These are phyloP conservation scores for Stigmatopora nigra DNA, from an alignment of 2,113 vertebrate genomes.

Conservation along the genomic window DNA sequence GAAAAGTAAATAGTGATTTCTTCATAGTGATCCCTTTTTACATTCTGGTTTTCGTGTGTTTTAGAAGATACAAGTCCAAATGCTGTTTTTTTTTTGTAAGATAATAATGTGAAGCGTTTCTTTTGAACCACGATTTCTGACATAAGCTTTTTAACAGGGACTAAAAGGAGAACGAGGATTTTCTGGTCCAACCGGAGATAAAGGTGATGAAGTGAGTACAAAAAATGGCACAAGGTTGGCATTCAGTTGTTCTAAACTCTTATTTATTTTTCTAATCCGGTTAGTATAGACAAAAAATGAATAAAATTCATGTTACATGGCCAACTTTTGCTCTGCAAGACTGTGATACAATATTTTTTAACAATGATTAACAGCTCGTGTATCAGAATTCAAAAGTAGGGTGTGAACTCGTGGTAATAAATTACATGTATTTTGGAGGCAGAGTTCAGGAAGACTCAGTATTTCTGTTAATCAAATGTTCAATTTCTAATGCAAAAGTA, in stretches of 20 bases:
- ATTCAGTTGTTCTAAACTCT: constrained; percentile 25
- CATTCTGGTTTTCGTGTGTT: too few species aligned
- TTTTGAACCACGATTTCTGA: constrained; percentile 14
- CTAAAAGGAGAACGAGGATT: constrained; percentile 94
- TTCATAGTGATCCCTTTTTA: too few species aligned
- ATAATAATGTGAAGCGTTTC: not conserved
- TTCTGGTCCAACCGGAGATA: constrained; percentile 83
- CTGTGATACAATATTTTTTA: not conserved
- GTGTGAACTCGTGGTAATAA: too few species aligned
- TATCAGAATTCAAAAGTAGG: too few species aligned
- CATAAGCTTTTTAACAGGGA: constrained; percentile 73
- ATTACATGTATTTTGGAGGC: too few species aligned
- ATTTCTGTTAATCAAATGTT: too few species aligned
- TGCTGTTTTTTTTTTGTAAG: too few species aligned
- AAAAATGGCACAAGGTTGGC: constrained; percentile 2
- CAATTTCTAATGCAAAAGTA: not conserved
- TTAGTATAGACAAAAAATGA: too few species aligned
- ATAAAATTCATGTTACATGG: too few species aligned
- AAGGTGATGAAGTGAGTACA: constrained; percentile 86
- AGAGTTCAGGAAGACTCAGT: too few species aligned
- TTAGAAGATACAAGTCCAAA: too few species aligned
- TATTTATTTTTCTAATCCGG: constrained; percentile 10
- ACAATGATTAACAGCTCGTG: not conserved
- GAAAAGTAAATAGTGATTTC: not conserved
- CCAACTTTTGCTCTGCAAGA: not conserved